Conservation (phyloP, 2,113 vertebrate genomes). For the Argyrosomus japonicus region DNA sequence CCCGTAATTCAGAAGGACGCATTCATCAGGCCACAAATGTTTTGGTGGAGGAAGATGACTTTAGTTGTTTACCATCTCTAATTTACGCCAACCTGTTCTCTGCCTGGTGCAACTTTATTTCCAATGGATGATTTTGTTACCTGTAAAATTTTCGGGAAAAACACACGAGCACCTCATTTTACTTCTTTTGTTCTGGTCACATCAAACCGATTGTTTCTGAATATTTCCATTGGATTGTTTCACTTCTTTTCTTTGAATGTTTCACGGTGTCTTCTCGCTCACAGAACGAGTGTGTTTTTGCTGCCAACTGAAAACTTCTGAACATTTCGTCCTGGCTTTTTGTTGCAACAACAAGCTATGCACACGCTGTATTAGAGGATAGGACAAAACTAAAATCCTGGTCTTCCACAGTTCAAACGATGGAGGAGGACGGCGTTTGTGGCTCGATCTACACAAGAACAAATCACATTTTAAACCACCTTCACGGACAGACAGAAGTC, state of each 20-base stretch:
- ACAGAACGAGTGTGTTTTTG: background rate
- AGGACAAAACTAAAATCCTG: background rate
- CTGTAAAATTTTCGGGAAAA: background rate
- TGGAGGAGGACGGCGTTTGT: constrained; percentile 14
- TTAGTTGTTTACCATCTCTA: too few species aligned
- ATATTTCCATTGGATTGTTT: constrained; percentile 22
- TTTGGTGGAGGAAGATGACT: too few species aligned
- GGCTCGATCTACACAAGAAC: background rate
- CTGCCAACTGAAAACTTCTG: background rate
- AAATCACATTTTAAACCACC: background rate
- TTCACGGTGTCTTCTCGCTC: background rate
- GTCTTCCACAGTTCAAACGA: constrained; percentile 57
- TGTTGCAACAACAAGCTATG: constrained; percentile 60
- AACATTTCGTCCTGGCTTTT: constrained; percentile 25
- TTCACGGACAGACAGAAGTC: background rate
- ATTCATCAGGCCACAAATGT: too few species aligned
- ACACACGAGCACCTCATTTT: background rate
- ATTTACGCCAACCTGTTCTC: too few species aligned
- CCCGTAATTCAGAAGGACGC: too few species aligned
- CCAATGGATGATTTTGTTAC: background rate
- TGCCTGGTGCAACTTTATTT: background rate
- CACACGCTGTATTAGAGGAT: constrained; percentile 14
- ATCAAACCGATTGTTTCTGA: background rate
- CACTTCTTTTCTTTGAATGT: constrained; percentile 32
- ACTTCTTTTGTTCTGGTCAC: background rate